Percentiles rank a stretch among this genome's conserved stretches.
Evolutionary conservation across 2,888 invertebrate species (phyloP).

Genomic region (Lycia hirtaria): DNA sequence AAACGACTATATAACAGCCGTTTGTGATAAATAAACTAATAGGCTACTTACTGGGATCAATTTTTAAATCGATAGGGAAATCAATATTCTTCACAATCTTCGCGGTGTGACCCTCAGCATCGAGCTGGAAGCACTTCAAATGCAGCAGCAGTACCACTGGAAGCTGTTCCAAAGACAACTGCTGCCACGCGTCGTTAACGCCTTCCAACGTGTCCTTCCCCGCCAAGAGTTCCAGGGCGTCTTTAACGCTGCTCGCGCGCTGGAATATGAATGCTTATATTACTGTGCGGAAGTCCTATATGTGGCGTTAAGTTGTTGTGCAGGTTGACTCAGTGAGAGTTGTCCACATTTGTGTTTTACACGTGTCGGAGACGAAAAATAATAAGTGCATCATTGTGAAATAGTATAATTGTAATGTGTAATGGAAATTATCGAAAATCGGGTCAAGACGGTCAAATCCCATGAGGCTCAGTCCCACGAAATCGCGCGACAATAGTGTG

Average conservation of each 20-base stretch:
- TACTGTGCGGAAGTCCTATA: background rate
- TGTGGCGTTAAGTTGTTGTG: background rate
- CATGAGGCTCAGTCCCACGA: too few relatives aligned
- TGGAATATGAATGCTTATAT: conserved; percentile 60
- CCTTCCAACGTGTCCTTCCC: conserved; percentile 95
- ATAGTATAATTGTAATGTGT: background rate
- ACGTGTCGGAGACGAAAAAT: conserved; percentile 64
- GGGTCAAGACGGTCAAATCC: too few relatives aligned
- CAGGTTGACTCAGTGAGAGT: conserved; percentile 49
- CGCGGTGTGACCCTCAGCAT: conserved; percentile 94
- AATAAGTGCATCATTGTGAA: conserved; percentile 53
- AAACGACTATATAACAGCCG: too few relatives aligned
- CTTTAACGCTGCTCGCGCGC: conserved; percentile 93
- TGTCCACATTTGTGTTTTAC: conserved; percentile 51
- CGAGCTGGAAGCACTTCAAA: conserved; percentile 97
- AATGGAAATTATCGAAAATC: too few relatives aligned
- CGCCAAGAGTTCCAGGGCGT: conserved; percentile 94
- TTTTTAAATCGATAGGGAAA: conserved; percentile 95
- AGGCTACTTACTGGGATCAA: conserved; percentile 93
- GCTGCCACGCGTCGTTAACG: conserved; percentile 95
- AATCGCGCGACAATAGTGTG: too few relatives aligned
- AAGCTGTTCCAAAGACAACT: conserved; percentile 94
- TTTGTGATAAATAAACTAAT: too few relatives aligned
- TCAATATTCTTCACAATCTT: conserved; percentile 97
- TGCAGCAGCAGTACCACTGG: conserved; percentile 96